Base-by-base conservation (phyloP, 1,140 invertebrate species). In the Zelostemma sp. region DNA sequence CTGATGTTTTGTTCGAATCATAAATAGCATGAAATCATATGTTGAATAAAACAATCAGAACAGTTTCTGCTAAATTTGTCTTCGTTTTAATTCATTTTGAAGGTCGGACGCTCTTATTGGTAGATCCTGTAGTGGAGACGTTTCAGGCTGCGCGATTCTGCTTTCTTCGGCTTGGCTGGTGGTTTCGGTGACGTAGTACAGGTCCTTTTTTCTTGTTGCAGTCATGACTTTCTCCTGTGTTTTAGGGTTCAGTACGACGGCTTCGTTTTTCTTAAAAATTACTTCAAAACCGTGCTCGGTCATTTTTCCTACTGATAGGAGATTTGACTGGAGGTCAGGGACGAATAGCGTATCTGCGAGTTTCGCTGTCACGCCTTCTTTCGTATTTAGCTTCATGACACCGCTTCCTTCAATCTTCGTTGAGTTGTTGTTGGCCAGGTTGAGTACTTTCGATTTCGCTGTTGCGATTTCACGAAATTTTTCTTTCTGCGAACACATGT, bases 261-360 rank as follows among this genome's bases (percentile, higher is more conserved):
- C 55, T 11, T 6, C 17, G 5, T 47, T n/a, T 40, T 47, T 48
- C 1, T 38, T n/a, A 21, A 58, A 58, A 2, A 33, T 18, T 53
- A 49, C 17, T 38, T 21, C 35, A 47, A 65, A 18, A 1, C 33
- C 53, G 33, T 33, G 43, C n/a, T 68, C 58, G 8, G 60, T 47
- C 6, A 62, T 66, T 57, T 68, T 75, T 11, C 45, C 14, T 1
- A 72, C 69, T 14, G 69, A 74, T 16, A 74, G 38, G 11, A 71
- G 58, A 47, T 75, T 73, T 2, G 48, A 33, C 9, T 59, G 41
- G 8, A 75, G 38, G 15, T 73, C 57, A 1, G 66, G 59, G 12
- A 73, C 70, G 48, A 56, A 60, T 25, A 75, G 51, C 5, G 68
- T 49, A 28, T 73, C 31, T n/a, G 40, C 28, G 1, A 72, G 35